Percentiles rank a stretch among this genome's conserved stretches.
Evolutionary conservation across 2,888 invertebrate genomes (phyloP).

Genomic region (Brachyptera risi): DNA sequence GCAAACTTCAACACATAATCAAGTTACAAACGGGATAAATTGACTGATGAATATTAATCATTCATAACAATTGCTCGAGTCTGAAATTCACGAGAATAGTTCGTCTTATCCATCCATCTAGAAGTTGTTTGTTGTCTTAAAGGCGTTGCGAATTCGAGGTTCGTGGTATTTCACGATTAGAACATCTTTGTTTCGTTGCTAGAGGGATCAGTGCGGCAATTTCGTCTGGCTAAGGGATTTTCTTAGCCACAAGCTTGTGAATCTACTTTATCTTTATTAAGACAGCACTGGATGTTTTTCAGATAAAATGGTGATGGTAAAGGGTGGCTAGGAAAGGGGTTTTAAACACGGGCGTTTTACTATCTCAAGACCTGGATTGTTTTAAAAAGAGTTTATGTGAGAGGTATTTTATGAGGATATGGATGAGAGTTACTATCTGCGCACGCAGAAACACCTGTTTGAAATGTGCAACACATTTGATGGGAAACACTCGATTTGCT

Average conservation of each 20-base stretch:
- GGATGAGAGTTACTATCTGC: too few species aligned
- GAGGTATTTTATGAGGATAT: too few species aligned
- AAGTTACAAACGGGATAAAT: too few species aligned
- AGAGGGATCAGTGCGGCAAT: constrained; percentile 11
- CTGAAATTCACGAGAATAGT: neutral
- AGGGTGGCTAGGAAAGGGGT: too few species aligned
- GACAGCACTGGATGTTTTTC: constrained; percentile 14
- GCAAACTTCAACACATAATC: too few species aligned
- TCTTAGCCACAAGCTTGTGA: constrained; percentile 2
- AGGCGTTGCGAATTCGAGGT: neutral
- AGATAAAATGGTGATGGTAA: neutral
- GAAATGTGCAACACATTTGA: too few species aligned
- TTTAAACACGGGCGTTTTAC: constrained; percentile 17
- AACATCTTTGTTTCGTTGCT: constrained; percentile 14
- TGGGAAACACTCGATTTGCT: too few species aligned
- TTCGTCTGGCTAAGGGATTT: constrained; percentile 14
- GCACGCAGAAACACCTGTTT: too few species aligned
- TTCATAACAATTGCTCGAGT: constrained; percentile 5
- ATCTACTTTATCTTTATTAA: constrained; percentile 20
- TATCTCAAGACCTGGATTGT: too few species aligned
- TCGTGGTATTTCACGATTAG: constrained; percentile 16
- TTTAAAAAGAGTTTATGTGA: too few species aligned
- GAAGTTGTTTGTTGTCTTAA: constrained; percentile 13
- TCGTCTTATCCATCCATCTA: constrained; percentile 1
- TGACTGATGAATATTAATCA: constrained; percentile 12